phyloP scores from a whole-genome alignment of 2,797 vertebrate genomes.

The Sebastes iracundus region DNA sequence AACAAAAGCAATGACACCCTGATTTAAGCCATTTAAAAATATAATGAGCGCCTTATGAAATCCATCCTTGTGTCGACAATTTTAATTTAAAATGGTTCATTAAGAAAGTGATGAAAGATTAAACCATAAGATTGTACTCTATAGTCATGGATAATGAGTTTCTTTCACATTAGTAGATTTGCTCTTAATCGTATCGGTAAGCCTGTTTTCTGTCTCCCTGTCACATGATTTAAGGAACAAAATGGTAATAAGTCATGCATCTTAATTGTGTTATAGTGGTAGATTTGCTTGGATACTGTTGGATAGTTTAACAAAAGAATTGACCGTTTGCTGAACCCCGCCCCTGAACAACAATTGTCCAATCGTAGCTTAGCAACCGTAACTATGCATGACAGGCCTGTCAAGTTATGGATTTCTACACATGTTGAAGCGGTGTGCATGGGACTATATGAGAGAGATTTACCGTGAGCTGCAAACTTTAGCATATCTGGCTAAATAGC shows the following conservation, averaged over 20 bases:
- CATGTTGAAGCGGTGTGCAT: not conserved
- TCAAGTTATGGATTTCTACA: not conserved
- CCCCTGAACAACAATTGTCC: not conserved
- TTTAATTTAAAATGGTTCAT: slow-evolving; percentile 30
- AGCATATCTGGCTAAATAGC: not conserved
- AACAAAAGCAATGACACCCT: slow-evolving; percentile 36
- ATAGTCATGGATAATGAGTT: slow-evolving; percentile 11
- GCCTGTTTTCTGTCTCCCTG: not conserved
- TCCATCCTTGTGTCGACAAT: not conserved
- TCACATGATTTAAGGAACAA: not conserved
- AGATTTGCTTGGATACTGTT: not conserved
- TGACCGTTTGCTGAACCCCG: not conserved
- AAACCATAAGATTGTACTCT: slow-evolving; percentile 7
- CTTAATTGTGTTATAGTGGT: not conserved
- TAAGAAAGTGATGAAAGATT: slow-evolving; percentile 24
- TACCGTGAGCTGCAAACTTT: not conserved
- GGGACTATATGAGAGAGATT: not conserved
- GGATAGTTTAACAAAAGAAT: not conserved
- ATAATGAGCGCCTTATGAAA: not conserved
- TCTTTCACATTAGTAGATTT: slow-evolving; percentile 16
- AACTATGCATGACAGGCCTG: not conserved
- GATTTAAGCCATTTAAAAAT: slow-evolving; percentile 29
- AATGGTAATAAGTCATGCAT: not conserved
- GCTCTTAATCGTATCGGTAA: not conserved
- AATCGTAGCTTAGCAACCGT: not conserved